Conservation (phyloP, 1,140 invertebrate species). For the Hypsibius dujardini region DNA sequence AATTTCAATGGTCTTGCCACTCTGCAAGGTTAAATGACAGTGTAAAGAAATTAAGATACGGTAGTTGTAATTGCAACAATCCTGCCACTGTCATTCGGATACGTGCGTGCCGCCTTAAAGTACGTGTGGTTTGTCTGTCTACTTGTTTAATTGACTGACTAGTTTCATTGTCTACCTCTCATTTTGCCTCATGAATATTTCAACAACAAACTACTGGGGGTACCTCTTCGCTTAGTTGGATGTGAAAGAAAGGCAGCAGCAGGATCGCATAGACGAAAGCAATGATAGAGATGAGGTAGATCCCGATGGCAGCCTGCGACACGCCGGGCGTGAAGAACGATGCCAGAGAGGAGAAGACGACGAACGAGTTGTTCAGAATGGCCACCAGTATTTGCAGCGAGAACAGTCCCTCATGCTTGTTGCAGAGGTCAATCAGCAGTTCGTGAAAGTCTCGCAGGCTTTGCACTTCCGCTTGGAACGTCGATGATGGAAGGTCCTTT, state of each 20-base stretch:
- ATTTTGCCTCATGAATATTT: too few relatives aligned
- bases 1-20: not conserved
- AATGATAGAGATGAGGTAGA: not conserved
- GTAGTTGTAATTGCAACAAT: too few relatives aligned
- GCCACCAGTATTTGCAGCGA: not conserved
- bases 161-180: too few relatives aligned
- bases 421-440: not conserved
- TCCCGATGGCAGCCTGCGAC: not conserved
- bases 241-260: not conserved
- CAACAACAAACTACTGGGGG: not conserved
- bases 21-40: not conserved
- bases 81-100: too few relatives aligned
- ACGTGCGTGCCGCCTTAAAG: too few relatives aligned
- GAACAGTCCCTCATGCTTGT: not conserved
- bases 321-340: not conserved
- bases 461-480: not conserved
- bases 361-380: not conserved
- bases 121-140: too few relatives aligned
- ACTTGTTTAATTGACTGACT: too few relatives aligned
- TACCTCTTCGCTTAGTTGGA: conserved; percentile 6
- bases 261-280: not conserved
- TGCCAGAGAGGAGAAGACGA: conserved; percentile 5
- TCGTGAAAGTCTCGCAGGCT: not conserved
- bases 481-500: too few relatives aligned
- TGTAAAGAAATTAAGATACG: not conserved